These are phyloP conservation scores for Cydia splendana DNA, from an alignment of 1,140 invertebrate species.

Conservation along the genomic window DNA sequence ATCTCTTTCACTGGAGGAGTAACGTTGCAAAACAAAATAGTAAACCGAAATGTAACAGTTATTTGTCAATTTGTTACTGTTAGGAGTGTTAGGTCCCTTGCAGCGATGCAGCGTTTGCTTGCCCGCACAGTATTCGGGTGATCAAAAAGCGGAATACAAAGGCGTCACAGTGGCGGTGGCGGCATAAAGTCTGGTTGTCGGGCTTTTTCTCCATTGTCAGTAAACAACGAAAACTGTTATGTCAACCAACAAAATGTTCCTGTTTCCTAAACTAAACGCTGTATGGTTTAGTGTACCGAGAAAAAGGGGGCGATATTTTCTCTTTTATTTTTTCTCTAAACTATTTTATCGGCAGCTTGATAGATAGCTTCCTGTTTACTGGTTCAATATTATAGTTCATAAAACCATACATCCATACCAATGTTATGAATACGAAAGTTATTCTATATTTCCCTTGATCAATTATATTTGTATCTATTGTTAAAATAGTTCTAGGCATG, in stretches of 20 bases:
- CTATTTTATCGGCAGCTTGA: constrained; percentile 17
- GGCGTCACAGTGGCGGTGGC: constrained; percentile 18
- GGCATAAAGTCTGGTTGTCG: constrained; percentile 10
- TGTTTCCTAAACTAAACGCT: constrained; percentile 20
- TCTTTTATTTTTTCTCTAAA: background rate
- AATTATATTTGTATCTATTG: too few species aligned
- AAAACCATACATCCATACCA: background rate
- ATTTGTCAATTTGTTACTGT: background rate
- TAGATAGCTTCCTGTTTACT: background rate
- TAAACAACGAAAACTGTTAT: constrained; percentile 32
- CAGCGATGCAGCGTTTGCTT: background rate
- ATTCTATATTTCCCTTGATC: background rate
- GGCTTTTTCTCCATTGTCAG: constrained; percentile 27
- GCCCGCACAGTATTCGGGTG: constrained; percentile 10
- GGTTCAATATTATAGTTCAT: background rate
- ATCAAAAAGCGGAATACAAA: constrained; percentile 29
- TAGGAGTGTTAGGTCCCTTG: background rate
- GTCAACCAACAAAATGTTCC: constrained; percentile 29
- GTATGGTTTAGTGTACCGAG: constrained; percentile 7
- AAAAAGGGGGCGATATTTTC: background rate
- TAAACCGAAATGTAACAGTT: background rate
- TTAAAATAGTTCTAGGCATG: too few species aligned
- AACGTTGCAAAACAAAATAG: background rate
- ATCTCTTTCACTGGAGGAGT: too few species aligned
- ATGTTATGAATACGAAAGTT: background rate